These are phyloP conservation scores for Copsychus sechellarum DNA, from an alignment of 2,113 vertebrate genomes.

Conservation along the genomic window DNA sequence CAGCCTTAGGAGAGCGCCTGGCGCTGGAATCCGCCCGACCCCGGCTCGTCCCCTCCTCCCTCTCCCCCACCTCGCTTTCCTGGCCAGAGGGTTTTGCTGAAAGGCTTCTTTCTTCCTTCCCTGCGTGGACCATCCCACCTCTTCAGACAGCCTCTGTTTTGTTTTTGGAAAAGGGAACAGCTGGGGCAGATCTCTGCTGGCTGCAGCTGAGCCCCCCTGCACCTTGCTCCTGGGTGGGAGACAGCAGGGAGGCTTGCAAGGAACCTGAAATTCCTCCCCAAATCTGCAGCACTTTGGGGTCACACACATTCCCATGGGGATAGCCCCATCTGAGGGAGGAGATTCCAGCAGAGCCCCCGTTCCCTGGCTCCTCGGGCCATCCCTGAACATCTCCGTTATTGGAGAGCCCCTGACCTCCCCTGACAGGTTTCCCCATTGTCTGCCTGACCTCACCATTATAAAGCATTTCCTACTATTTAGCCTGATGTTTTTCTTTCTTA, in stretches of 20 bases:
- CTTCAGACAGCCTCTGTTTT: neutral
- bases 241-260: neutral
- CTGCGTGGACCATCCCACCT: neutral
- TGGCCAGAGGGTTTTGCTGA: neutral
- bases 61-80: neutral
- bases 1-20: neutral
- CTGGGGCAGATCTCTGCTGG: neutral
- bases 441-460: slow-evolving; percentile 59
- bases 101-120: neutral
- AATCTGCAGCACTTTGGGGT: neutral
- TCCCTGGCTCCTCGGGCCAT: neutral
- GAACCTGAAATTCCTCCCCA: neutral
- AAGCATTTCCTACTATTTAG: slow-evolving; percentile 74
- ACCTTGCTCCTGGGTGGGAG: neutral
- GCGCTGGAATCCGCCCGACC: neutral
- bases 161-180: neutral
- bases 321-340: accelerated
- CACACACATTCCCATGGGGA: accelerated
- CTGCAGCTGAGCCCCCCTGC: accelerated
- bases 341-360: neutral
- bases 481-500: slow-evolving; percentile 69
- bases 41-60: neutral
- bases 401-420: slow-evolving; percentile 41
- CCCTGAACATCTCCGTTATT: neutral
- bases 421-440: slow-evolving; percentile 62